Percentiles rank a stretch among this genome's conserved stretches.
These are phyloP conservation scores for Papilio xuthus DNA, from an alignment of 1,140 invertebrate species.

Conservation along the genomic window DNA sequence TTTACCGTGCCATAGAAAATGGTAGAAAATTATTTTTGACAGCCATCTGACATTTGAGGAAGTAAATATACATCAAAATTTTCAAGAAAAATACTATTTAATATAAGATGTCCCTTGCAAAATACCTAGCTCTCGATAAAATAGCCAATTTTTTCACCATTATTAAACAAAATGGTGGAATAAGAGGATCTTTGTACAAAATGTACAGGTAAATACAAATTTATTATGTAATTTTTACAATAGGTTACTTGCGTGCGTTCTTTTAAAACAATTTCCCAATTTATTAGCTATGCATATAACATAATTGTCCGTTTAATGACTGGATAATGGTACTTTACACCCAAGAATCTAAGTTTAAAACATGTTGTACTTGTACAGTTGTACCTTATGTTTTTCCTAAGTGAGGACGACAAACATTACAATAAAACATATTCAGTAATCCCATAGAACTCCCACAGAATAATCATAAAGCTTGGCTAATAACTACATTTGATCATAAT, in stretches of 20 bases:
- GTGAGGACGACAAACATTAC: not conserved
- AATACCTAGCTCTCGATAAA: slow-evolving; percentile 87
- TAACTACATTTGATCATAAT: not conserved
- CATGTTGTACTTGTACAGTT: no score
- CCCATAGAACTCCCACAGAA: not conserved
- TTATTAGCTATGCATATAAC: no score
- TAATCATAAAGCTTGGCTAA: not conserved
- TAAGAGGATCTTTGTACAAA: slow-evolving; percentile 85
- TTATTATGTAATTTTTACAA: slow-evolving; percentile 71
- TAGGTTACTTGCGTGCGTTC: slow-evolving; percentile 41
- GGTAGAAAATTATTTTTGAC: slow-evolving; percentile 9
- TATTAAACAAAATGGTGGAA: slow-evolving; percentile 90
- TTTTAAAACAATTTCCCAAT: not conserved
- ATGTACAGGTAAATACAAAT: slow-evolving; percentile 86
- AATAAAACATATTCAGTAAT: not conserved
- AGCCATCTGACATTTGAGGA: not conserved
- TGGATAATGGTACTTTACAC: no score
- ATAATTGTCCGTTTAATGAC: no score
- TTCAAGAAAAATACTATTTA: not conserved
- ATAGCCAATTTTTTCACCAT: slow-evolving; percentile 85
- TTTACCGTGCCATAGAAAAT: not conserved
- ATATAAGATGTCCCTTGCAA: slow-evolving; percentile 40
- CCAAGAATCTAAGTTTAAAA: no score
- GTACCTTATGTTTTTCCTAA: not conserved
- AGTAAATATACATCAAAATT: not conserved